Base-by-base conservation (phyloP, 2,888 invertebrate species). In the Eristalinus aeneus region DNA sequence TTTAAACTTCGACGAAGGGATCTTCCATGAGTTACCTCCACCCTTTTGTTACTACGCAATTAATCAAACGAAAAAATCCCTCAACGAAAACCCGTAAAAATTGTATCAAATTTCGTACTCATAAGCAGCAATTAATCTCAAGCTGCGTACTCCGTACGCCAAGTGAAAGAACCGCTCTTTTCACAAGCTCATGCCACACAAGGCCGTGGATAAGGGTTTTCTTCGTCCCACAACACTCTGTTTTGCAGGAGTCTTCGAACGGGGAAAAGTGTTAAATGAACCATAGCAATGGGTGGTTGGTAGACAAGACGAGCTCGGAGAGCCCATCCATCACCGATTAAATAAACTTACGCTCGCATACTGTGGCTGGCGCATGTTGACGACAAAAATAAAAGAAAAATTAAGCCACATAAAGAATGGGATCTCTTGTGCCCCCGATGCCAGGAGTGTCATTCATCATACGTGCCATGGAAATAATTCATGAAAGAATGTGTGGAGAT, bases 261-360 rank as follows among this genome's bases (percentile, higher is more conserved):
- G 46, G 16, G 27, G 32, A 58, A 27, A 27, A 68, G 31, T 72
- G 27, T 58, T 65, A 56, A 12, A 39, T 61, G 6, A n/a, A 46
- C 46, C 46, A 46, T 8, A 8, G 46, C 16, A 46, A 46, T 46
- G 46, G 46, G 46, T 46, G 46, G 46, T 46, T 46, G 16, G 34
- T 31, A 79, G 79, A 79, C 81, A 73, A 81, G 64, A 54, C 64
- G 16, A 46, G 16, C 16, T 46, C 46, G 65, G 56, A 77, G 27
- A 69, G 63, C 73, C 61, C 81, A 86, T 86, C 86, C 73, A 86
- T 86, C 86, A 86, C 36, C 81, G 81, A 81, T 81, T 77, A 85
- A 85, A 80, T 80, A 80, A 85, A 85, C 84, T 76, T 65, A 76
- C 63, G 80, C 80, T 27, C 27, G 61, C 61, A 69, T 72, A 63